Percentiles rank a stretch among this genome's conserved stretches.
Conservation (phyloP, 2,113 vertebrate genomes). For the Scatophagus argus region DNA sequence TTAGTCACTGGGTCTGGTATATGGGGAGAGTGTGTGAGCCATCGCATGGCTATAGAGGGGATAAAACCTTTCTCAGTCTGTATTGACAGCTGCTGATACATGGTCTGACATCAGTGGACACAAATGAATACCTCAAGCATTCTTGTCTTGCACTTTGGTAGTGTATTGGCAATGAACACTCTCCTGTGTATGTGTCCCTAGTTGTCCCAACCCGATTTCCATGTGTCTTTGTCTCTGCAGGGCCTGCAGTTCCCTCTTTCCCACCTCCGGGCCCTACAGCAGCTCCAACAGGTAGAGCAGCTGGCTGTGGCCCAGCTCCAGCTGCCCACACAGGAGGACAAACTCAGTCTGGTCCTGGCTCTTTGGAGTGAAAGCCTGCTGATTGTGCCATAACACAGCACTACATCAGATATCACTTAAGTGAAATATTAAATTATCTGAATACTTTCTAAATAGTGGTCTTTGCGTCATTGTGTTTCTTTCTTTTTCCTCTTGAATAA, state of each 20-base stretch:
- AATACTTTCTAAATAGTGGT: background rate
- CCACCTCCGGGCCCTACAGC: conserved; percentile 86
- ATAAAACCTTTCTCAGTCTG: background rate
- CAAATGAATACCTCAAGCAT: background rate
- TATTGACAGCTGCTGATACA: background rate
- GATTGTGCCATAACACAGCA: conserved; percentile 68
- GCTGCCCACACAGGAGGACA: conserved; percentile 84
- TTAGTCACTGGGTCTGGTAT: background rate
- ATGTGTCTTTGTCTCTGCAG: conserved; percentile 40
- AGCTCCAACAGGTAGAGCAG: conserved; percentile 82
- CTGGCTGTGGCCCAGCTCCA: conserved; percentile 84
- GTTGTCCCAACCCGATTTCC: background rate
- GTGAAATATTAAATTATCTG: background rate
- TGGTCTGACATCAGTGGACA: background rate
- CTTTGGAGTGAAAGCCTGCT: conserved; percentile 92
- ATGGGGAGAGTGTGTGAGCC: background rate
- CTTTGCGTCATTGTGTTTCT: background rate
- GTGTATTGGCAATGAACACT: background rate
- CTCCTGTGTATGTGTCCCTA: background rate
- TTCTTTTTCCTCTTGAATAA: background rate
- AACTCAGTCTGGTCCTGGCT: conserved; percentile 86
- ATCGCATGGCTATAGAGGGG: background rate
- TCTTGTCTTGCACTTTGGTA: background rate
- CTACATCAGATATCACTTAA: background rate
- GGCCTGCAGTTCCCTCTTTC: conserved; percentile 91